Conservation (phyloP, 2,888 invertebrate species). For the Sympetrum striolatum region DNA sequence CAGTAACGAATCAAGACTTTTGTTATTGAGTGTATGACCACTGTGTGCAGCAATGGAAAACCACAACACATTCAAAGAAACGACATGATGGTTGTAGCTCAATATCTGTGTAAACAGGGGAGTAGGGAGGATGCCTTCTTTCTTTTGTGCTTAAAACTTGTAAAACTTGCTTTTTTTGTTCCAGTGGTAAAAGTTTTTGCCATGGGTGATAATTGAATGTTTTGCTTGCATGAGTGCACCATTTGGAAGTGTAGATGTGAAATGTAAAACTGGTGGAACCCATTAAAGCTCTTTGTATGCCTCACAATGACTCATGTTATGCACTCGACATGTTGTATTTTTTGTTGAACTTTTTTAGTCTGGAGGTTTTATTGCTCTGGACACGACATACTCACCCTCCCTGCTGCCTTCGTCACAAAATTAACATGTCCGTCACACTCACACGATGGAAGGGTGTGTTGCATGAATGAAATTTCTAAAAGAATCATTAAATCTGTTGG, state of each 20-base stretch:
- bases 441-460: conserved; percentile 51
- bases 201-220: conserved; percentile 41
- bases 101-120: conserved; percentile 49
- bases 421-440: conserved; percentile 51
- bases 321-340: conserved; percentile 47
- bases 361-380: conserved; percentile 44
- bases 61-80: conserved; percentile 44
- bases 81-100: conserved; percentile 46
- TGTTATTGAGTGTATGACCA: conserved; percentile 37
- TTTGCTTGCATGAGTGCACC: conserved; percentile 47
- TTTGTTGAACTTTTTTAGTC: conserved; percentile 41
- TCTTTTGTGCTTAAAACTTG: conserved; percentile 46
- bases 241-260: conserved; percentile 48
- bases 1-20: conserved; percentile 42
- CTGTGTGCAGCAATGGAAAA: conserved; percentile 41
- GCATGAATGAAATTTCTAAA: conserved; percentile 50
- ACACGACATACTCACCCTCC: conserved; percentile 48
- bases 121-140: conserved; percentile 50
- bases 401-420: conserved; percentile 51
- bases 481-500: conserved; percentile 44
- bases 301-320: conserved; percentile 50
- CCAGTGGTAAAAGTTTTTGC: conserved; percentile 45
- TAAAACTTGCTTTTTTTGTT: conserved; percentile 45
- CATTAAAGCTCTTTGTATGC: conserved; percentile 50
- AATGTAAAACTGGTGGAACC: conserved; percentile 49